Evolutionary conservation across 2,113 vertebrate genomes (phyloP).

Genomic region (Mus pahari): DNA sequence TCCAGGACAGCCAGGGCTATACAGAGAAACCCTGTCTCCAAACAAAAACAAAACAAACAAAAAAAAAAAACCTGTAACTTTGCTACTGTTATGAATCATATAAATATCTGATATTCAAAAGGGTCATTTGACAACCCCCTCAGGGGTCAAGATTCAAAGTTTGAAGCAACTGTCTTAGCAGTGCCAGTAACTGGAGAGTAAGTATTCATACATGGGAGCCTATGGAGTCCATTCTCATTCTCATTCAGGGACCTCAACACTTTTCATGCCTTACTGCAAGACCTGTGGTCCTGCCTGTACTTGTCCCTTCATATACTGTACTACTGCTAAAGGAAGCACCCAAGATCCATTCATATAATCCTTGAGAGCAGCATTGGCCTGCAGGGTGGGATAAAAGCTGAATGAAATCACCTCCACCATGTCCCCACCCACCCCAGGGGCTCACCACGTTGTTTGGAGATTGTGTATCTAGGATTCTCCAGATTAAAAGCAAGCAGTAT

Average conservation of each 20-base stretch:
- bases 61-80: neutral
- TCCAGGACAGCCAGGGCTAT: too few species aligned
- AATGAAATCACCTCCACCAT: neutral
- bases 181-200: neutral
- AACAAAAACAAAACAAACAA: too few species aligned
- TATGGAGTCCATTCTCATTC: neutral
- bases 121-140: neutral
- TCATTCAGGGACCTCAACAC: neutral
- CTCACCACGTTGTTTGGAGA: neutral
- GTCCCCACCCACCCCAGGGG: neutral
- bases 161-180: neutral
- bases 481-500: neutral
- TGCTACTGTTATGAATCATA: neutral
- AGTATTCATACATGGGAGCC: neutral
- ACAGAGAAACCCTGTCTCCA: too few species aligned
- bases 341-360: neutral
- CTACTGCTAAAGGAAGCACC: neutral
- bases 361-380: neutral
- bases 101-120: neutral
- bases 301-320: neutral
- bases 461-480: neutral
- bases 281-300: neutral
- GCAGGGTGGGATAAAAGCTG: neutral
- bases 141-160: neutral
- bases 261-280: neutral